These are phyloP conservation scores for Leptopilina myrica DNA, from an alignment of 2,888 invertebrate species.

Conservation along the genomic window DNA sequence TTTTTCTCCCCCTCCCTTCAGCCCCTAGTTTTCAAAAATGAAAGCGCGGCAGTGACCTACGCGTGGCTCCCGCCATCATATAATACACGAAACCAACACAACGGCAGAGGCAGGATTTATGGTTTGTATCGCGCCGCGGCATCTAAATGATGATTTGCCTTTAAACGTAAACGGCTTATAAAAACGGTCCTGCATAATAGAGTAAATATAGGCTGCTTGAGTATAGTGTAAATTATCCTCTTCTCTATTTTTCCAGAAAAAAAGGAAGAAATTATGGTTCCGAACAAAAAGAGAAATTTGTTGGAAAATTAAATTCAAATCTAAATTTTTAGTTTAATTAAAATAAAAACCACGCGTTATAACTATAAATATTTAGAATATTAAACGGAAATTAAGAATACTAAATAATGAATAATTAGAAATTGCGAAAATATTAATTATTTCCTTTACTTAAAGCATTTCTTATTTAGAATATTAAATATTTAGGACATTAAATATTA, in stretches of 20 bases:
- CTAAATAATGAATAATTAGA: no score
- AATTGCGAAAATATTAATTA: no score
- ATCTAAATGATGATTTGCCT: slow-evolving; percentile 76
- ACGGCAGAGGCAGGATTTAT: slow-evolving; percentile 64
- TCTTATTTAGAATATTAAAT: no score
- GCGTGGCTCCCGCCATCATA: slow-evolving; percentile 67
- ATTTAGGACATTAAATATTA: no score
- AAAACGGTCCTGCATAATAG: slow-evolving; percentile 74
- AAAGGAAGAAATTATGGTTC: no score
- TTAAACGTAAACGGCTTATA: slow-evolving; percentile 73
- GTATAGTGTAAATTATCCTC: slow-evolving; percentile 72
- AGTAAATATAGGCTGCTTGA: slow-evolving; percentile 74
- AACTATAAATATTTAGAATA: no score
- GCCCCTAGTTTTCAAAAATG: slow-evolving; percentile 44
- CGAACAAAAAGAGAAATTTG: no score
- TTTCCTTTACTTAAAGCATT: no score
- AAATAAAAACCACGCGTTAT: no score
- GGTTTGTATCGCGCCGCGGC: slow-evolving; percentile 72
- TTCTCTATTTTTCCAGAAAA: slow-evolving; percentile 63
- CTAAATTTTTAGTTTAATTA: no score
- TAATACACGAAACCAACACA: slow-evolving; percentile 61
- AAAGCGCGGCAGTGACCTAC: slow-evolving; percentile 70
- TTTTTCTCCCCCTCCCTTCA: slow-evolving; percentile 46
- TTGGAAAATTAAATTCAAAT: no score
- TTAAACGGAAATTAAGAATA: no score